These are phyloP conservation scores for Elgaria multicarinata DNA, from an alignment of 2,113 vertebrate genomes.

Conservation along the genomic window DNA sequence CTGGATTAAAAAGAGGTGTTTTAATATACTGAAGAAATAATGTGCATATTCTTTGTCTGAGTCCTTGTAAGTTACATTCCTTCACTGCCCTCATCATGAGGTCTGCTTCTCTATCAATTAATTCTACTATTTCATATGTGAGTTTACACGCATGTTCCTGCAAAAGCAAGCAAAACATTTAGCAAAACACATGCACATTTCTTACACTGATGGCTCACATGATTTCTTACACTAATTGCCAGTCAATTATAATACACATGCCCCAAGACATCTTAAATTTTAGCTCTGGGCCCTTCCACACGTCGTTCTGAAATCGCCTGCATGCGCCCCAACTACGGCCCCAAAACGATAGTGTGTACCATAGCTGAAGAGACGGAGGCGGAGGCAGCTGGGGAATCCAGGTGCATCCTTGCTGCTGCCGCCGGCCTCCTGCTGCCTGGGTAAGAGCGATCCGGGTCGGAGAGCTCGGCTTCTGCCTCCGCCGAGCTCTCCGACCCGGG, in stretches of 20 bases:
- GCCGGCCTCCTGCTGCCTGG: too few species aligned
- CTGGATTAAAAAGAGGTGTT: slow-evolving; percentile 90
- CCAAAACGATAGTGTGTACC: too few species aligned
- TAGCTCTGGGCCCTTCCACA: too few species aligned
- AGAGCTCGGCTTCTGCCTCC: too few species aligned
- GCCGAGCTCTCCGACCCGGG: too few species aligned
- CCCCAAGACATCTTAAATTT: not conserved
- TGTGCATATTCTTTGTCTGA: slow-evolving; percentile 90
- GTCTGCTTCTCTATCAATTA: slow-evolving; percentile 91
- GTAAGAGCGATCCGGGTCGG: too few species aligned
- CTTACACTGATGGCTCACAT: not conserved
- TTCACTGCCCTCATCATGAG: slow-evolving; percentile 85
- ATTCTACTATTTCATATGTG: slow-evolving; percentile 85
- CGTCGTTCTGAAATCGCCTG: too few species aligned
- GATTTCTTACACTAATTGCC: not conserved
- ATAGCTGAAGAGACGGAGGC: too few species aligned
- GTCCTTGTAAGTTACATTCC: slow-evolving; percentile 83
- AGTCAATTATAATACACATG: not conserved
- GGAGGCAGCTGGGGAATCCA: too few species aligned
- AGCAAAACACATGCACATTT: not conserved
- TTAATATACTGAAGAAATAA: slow-evolving; percentile 94
- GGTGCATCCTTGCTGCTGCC: too few species aligned
- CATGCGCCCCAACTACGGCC: too few species aligned
- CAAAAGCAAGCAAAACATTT: slow-evolving; percentile 3
- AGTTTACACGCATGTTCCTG: slow-evolving; percentile 88